Base-by-base conservation (phyloP, 2,888 invertebrate species). In the Tachystola acroxantha region DNA sequence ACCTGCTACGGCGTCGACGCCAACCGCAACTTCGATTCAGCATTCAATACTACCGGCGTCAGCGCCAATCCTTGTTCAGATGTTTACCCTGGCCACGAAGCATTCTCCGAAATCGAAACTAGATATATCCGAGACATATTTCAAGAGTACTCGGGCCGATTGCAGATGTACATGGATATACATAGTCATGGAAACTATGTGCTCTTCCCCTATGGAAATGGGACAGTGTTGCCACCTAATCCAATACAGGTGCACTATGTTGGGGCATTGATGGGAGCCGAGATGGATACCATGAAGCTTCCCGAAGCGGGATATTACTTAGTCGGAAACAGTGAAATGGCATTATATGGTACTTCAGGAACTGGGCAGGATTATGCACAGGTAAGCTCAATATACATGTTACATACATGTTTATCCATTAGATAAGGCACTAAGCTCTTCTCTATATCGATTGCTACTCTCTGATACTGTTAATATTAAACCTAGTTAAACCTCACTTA, bases 61-160 rank as follows among this genome's bases (percentile, higher is more conserved):
- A 63, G 64, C 0, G 1, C 43, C 0, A 53, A 84, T 37, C 80
- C 88, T 0, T 93, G 93, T 60, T 57, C 75, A 1, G 88, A 90
- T 0, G 87, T 74, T 1, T 93, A 81, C 54, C 88, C 78, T 26
- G 93, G 94, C 1, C 45, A 64, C 0, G 55, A 57, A 1, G 64
- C 92, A 2, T 91, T 92, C 73, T 92, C 92, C 0, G 92, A 93
- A 59, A 75, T 82, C 0, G 94, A 93, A 70, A 90, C 89, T 0
- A 7, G 32, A 2, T 12, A 12, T 24, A 10, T 32, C 13, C 11
- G 34, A 2, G 87, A 91, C 43, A 80, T 90, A 29, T 67, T 93
- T 32, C 34, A 43, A 0, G 57, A 65, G 20, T 34, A 72, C 34
- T 6, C 51, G 0, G 50, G 51, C 16, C 13, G 34, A 2, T 61